These are phyloP conservation scores for Cantharis rufa DNA, from an alignment of 2,888 invertebrate species.

Conservation along the genomic window DNA sequence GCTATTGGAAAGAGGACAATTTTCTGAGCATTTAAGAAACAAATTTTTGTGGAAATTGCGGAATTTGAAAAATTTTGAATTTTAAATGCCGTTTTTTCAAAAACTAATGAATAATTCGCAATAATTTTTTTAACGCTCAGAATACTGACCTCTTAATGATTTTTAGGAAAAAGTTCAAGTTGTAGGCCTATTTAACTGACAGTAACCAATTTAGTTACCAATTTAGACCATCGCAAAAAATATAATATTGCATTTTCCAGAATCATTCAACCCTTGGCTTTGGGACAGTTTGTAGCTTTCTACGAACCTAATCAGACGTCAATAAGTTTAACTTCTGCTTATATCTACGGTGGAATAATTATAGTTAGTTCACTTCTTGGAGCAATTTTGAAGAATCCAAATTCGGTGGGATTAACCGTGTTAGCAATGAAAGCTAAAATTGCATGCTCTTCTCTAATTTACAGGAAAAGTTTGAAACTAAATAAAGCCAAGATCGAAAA, in stretches of 20 bases:
- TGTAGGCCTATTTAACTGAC: too few relatives aligned
- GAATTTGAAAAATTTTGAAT: too few relatives aligned
- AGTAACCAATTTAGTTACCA: too few relatives aligned
- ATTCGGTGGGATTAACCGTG: slow-evolving; percentile 82
- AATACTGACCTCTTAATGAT: too few relatives aligned
- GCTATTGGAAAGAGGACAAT: too few relatives aligned
- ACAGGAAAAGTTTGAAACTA: slow-evolving; percentile 71
- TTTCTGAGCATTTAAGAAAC: too few relatives aligned
- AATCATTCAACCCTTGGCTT: not conserved
- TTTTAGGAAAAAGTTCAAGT: too few relatives aligned
- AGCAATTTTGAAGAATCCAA: slow-evolving; percentile 70
- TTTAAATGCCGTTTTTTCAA: too few relatives aligned
- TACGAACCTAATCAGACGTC: not conserved
- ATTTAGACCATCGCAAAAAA: not conserved
- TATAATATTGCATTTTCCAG: not conserved
- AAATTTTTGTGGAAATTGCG: too few relatives aligned
- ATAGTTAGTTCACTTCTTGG: slow-evolving; percentile 73
- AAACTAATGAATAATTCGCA: too few relatives aligned
- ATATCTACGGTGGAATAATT: slow-evolving; percentile 74
- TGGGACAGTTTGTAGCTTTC: not conserved
- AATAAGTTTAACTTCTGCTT: slow-evolving; percentile 62
- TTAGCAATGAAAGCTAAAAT: slow-evolving; percentile 84
- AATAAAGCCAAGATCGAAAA: slow-evolving; percentile 83
- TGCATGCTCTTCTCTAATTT: slow-evolving; percentile 80
- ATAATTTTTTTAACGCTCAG: too few relatives aligned